A percentile compares a stretch with the other conserved stretches of the same genome.
Conservation (phyloP, 2,797 vertebrate genomes). For the Limnodromus scolopaceus region DNA sequence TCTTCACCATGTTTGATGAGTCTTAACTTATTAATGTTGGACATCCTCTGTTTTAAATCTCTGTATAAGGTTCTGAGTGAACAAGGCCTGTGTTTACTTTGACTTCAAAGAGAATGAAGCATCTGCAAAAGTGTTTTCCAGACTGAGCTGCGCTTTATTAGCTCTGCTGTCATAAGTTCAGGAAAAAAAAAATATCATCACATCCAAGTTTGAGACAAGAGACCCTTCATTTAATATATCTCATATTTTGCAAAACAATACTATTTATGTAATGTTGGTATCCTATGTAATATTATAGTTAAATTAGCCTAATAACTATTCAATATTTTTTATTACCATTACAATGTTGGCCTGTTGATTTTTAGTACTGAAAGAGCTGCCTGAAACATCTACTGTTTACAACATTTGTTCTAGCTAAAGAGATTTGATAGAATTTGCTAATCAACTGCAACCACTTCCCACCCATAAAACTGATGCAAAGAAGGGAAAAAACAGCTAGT, state of each 20-base stretch:
- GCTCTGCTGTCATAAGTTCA: background rate
- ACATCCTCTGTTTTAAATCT: background rate
- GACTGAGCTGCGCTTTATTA: background rate
- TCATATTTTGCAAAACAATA: background rate
- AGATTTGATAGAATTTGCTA: constrained; percentile 34
- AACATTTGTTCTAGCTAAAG: constrained; percentile 58
- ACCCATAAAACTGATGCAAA: constrained; percentile 38
- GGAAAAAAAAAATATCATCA: background rate
- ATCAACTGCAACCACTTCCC: constrained; percentile 49
- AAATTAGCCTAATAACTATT: background rate
- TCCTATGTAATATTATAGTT: background rate
- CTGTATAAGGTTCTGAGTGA: background rate
- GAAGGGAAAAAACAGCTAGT: background rate
- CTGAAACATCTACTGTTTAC: constrained; percentile 37
- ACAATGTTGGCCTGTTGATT: background rate
- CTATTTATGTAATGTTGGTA: background rate
- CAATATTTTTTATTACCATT: background rate
- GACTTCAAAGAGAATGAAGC: background rate
- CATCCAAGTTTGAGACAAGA: background rate
- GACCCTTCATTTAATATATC: background rate
- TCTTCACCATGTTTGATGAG: background rate
- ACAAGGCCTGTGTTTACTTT: background rate
- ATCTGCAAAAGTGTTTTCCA: background rate
- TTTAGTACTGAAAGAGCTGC: constrained; percentile 20
- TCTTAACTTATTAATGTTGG: background rate